Base-by-base conservation (phyloP, 2,888 invertebrate genomes). In the Villa cingulata region DNA sequence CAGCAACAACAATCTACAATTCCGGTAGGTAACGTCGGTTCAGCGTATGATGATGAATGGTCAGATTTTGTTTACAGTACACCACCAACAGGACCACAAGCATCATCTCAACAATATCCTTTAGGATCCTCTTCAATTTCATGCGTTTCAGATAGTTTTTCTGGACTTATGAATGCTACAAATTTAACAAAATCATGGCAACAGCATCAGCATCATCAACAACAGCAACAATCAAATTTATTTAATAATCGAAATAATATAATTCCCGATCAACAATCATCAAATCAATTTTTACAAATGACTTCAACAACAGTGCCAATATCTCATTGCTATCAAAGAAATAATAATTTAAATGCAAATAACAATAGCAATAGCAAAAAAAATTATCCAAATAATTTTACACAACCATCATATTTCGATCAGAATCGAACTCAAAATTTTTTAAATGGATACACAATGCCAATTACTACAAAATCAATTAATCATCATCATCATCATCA, bases 11-110 rank as follows among this genome's bases (percentile, higher is more conserved):
- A 44, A 23, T 12, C 37, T 2, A 45, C 6, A 27, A 6, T 9
- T 9, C 6, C 10, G 6, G 10, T 10, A 27, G 27, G 6, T 27
- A 27, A 27, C 10, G 10, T 44, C 29, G 29, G 36, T 32, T 44
- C 43, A 20, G 19, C 40, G 16, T 43, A 55, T 53, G 74, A 74
- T 23, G 74, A 74, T 48, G 74, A 75, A 53, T 75, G 75, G 75
- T 71, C 72, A 4, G 75, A 75, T 55, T 75, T 74, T 59, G 72
- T 75, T 6, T 74, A 73, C n/a, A 72, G 70, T 56, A 64, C 66
- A 12, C 66, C 72, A 4, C 48, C 56, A 10, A 20, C 18, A 37
- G 15, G 43, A n/a, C 45, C 50, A 41, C 41, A 46, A 34, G 34
- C 48, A 4, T 48, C 54, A 29, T 63, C 65, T 1, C 65, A 67